Base-by-base conservation (phyloP, 2,113 vertebrate genomes). In the Castor canadensis region DNA sequence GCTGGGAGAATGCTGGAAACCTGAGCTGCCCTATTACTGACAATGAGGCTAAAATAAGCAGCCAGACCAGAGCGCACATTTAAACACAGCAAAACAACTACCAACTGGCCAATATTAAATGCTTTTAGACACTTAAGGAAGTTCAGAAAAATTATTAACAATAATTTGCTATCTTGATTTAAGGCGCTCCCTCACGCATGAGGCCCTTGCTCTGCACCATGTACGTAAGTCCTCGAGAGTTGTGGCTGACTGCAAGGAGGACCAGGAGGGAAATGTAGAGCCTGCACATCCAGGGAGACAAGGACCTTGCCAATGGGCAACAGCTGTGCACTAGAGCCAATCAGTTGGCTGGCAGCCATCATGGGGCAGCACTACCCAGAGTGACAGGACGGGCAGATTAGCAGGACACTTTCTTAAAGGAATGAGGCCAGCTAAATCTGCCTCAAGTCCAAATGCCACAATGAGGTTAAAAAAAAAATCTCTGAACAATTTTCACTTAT, bases 341-440 rank as follows among this genome's bases (percentile, higher is more conserved):
- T 15, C 52, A 52, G 52, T 15, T 52, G 52, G 15, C 52, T 52
- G 52, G 11, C 60, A 58, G 77, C 77, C 52, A 43, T 7, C 54
- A 19, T 54, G 69, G 91, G 32, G 12, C 26, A 86, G 94, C 95
- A 62, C 89, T 94, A 95, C 66, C 96, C 87, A 89, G 96, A 69
- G 97, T 98, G 96, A 98, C 96, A 80, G 96, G 97, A 96, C 24
- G 16, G 15, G 56, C 56, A 58, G 97, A 97, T 97, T 96, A 98
- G 40, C 95, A 95, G 66, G 38, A 95, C 94, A 91, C 95, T 97
- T 98, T 96, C 98, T 97, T 97, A 85, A 97, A 98, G 98, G 60
- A 97, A 97, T 73, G 93, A 98, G 97, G 97, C 77, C 96, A 96
- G 96, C 52, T 47, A 82, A 91, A 96, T 96, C 95, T 96, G 96